Percentiles rank a stretch among this genome's conserved stretches.
phyloP scores from a whole-genome alignment of 2,888 invertebrate genomes.

The Gnatocerus cornutus region DNA sequence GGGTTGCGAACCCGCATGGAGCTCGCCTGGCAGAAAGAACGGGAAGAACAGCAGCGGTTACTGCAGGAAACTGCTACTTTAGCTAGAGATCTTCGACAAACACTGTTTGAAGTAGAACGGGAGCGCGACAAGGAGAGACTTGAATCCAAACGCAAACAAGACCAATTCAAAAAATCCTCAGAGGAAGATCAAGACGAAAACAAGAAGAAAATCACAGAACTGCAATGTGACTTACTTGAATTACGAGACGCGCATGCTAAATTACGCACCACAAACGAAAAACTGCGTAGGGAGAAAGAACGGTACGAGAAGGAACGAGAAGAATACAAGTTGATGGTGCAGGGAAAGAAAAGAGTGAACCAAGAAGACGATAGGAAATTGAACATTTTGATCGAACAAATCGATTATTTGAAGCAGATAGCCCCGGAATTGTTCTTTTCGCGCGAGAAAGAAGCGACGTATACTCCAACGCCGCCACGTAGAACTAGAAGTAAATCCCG shows the following conservation, averaged over 20 bases:
- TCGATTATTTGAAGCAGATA: conserved; percentile 82
- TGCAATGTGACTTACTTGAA: conserved; percentile 92
- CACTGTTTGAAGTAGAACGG: conserved; percentile 90
- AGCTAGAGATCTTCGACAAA: conserved; percentile 90
- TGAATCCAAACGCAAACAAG: conserved; percentile 88
- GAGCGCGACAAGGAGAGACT: conserved; percentile 92
- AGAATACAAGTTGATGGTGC: conserved; percentile 71
- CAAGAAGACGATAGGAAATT: conserved; percentile 84
- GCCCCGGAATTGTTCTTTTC: conserved; percentile 80
- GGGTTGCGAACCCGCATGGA: conserved; percentile 91
- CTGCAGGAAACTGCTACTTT: conserved; percentile 92
- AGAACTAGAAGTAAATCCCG: conserved; percentile 79
- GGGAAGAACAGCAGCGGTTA: conserved; percentile 92
- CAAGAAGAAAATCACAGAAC: conserved; percentile 85
- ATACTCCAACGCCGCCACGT: conserved; percentile 82
- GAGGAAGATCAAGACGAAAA: conserved; percentile 94
- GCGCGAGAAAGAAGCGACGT: conserved; percentile 71
- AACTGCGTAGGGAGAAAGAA: conserved; percentile 90
- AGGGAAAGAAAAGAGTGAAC: conserved; percentile 72
- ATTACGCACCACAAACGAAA: conserved; percentile 91
- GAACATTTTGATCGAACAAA: conserved; percentile 82
- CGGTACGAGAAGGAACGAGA: conserved; percentile 88
- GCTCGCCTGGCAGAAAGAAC: conserved; percentile 94
- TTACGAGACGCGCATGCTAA: conserved; percentile 94
- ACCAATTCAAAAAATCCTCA: conserved; percentile 86